Evolutionary conservation across 1,140 invertebrate species (phyloP).

Genomic region (Trichomalopsis sarcophagae): DNA sequence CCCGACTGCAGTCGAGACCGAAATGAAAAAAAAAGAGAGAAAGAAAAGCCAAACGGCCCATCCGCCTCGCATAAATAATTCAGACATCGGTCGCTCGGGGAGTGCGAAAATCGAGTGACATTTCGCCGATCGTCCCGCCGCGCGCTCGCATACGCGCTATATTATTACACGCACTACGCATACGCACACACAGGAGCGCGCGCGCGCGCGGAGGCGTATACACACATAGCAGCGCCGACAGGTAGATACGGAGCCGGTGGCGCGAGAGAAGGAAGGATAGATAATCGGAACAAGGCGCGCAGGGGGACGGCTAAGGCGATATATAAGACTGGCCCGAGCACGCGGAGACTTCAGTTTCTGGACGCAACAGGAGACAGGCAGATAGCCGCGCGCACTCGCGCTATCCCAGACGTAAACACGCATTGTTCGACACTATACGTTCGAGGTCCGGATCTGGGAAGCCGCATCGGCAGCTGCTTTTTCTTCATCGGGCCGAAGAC

Average conservation of each 20-base stretch:
- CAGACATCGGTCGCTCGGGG: background rate
- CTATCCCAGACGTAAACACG: background rate
- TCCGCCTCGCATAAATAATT: background rate
- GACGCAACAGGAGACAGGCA: background rate
- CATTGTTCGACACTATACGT: background rate
- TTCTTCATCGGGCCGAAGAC: background rate
- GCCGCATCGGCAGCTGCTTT: background rate
- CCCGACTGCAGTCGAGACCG: background rate
- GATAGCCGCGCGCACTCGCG: background rate
- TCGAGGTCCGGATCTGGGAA: too few species aligned
- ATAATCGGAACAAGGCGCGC: background rate
- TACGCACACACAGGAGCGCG: too few species aligned
- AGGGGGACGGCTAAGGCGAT: constrained; percentile 18
- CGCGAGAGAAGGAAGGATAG: constrained; percentile 13
- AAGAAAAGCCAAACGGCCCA: background rate
- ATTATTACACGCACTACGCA: too few species aligned
- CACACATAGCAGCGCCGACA: background rate
- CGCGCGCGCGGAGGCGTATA: too few species aligned
- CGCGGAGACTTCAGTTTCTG: constrained; percentile 25
- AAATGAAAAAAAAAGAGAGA: background rate
- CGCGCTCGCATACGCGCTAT: background rate
- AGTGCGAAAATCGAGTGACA: background rate
- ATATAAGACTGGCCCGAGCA: constrained; percentile 35
- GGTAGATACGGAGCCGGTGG: background rate
- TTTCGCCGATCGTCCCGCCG: background rate